Base-by-base conservation (phyloP, 2,113 vertebrate species). In the Bostrychus sinensis region DNA sequence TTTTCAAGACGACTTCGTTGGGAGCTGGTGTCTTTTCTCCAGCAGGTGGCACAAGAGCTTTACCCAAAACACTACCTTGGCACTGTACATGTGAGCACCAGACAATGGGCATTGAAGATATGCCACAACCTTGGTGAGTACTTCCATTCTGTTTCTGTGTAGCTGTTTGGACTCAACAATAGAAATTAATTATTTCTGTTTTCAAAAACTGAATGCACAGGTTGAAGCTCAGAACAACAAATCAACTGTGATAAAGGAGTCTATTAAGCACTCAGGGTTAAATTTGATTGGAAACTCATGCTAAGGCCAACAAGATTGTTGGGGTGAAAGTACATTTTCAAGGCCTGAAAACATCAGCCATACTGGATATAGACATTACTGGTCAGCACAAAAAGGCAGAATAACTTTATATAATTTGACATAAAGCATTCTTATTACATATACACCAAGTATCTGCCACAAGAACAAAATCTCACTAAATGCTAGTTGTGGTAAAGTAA, bases 1-100 rank as follows among this genome's bases (percentile, higher is more conserved):
- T 22, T 22, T 23, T 46, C 43, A 46, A 12, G 10, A 4, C 11
- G 30, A 2, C n/a, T 53, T 28, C 28, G 0, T 10, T 23, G 43
- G n/a, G 10, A 10, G 12, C 12, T 51, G 19, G 3, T 23, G 26
- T 5, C 1, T 25, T 48, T 25, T 36, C 1, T 54, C 87, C 90
- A 89, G 68, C 54, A 84, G 89, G 77, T 76, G 88, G 86, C 89
- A 87, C 75, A 60, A 81, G 65, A 72, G 72, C 46, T 66, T 77
- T 20, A 39, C 50, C 20, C 41, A 62, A 69, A 46, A 17, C 32
- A 30, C 12, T 6, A 25, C 12, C 45, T 14, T 3, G 6, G 3
- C 48, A 23, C 17, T 7, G 14, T 14, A 25, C 1, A 50, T 12
- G 19, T 19, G 23, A 20, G 38, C n/a, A 12, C 25, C 16, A 57